A percentile compares a stretch with the other conserved stretches of the same genome.
phyloP scores from a whole-genome alignment of 2,113 vertebrate species.

The Heteronetta atricapilla region DNA sequence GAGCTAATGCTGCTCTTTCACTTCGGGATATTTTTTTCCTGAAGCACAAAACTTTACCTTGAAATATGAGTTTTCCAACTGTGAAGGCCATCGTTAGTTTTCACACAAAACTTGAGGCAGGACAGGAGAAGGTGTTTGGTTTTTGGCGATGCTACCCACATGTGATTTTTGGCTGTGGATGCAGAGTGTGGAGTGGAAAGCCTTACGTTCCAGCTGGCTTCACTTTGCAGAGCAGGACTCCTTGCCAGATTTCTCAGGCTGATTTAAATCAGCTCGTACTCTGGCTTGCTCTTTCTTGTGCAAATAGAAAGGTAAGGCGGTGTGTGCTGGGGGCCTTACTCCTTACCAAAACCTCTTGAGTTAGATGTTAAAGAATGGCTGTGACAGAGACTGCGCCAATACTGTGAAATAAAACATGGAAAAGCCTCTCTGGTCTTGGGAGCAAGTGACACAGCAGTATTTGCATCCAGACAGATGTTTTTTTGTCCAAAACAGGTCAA shows the following conservation, averaged over 20 bases:
- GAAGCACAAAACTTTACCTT: conserved; percentile 10
- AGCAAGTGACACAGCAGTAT: neutral
- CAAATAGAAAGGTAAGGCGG: neutral
- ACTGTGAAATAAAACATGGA: neutral
- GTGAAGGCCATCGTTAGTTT: neutral
- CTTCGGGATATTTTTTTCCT: conserved; percentile 9
- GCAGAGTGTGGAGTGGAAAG: neutral
- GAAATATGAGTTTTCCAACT: conserved; percentile 38
- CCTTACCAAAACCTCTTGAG: neutral
- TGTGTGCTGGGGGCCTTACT: neutral
- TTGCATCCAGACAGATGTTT: neutral
- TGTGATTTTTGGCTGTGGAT: conserved; percentile 29
- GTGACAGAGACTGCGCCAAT: neutral
- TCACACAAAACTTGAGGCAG: conserved; percentile 20
- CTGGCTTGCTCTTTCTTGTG: neutral
- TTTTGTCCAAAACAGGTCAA: neutral
- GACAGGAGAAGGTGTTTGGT: conserved; percentile 48
- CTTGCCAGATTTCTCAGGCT: conserved; percentile 41
- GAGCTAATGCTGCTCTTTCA: neutral
- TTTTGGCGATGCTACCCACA: conserved; percentile 8
- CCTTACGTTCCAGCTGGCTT: conserved; percentile 36
- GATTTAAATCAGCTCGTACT: neutral
- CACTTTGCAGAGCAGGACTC: neutral
- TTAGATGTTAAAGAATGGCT: neutral
- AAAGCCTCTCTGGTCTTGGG: neutral